phyloP scores from a whole-genome alignment of 2,113 vertebrate genomes.

The Crotophaga sulcirostris region DNA sequence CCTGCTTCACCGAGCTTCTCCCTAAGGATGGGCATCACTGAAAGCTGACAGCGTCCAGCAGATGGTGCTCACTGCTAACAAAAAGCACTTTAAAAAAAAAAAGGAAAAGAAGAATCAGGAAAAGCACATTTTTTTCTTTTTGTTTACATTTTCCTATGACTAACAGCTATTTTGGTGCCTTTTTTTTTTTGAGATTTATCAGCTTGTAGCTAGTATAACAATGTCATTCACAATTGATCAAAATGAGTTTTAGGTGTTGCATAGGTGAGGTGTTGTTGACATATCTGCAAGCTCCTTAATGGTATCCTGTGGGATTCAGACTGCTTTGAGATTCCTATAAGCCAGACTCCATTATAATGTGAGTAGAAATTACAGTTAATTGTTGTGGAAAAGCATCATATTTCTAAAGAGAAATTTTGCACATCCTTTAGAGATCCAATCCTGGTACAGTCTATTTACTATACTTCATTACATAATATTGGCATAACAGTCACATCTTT shows the following conservation, averaged over 20 bases:
- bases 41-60: slow-evolving; percentile 17
- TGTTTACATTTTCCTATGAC: neutral
- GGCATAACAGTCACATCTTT: neutral
- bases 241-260: neutral
- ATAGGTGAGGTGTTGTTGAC: neutral
- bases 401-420: neutral
- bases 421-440: neutral
- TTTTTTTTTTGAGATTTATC: neutral
- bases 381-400: neutral
- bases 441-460: neutral
- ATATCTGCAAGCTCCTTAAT: neutral
- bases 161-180: neutral
- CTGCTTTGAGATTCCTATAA: neutral
- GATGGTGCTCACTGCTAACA: slow-evolving; percentile 53
- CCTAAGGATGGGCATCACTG: neutral
- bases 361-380: neutral
- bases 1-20: neutral
- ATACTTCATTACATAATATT: neutral
- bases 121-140: neutral
- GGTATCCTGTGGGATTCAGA: neutral
- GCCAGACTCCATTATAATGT: neutral
- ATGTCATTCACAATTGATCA: neutral
- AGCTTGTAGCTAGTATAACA: neutral
- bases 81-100: neutral
- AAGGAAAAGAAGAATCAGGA: neutral